Percentiles rank a stretch among this genome's conserved stretches.
Conservation (phyloP, 2,888 invertebrate genomes). For the Criorhina ranunculi region DNA sequence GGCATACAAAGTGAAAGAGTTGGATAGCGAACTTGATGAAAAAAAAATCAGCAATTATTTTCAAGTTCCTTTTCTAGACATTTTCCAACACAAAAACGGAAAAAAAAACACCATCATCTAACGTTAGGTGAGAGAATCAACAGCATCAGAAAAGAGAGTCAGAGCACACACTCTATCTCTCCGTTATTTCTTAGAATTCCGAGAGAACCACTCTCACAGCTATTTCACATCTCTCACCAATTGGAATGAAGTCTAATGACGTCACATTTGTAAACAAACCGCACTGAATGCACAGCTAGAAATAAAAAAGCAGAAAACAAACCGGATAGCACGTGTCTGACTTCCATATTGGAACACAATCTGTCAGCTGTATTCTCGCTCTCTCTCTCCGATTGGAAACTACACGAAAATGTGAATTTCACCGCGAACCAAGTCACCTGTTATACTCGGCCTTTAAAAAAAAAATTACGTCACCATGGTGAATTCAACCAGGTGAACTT, state of each 20-base stretch:
- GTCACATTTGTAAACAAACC: slow-evolving; percentile 74
- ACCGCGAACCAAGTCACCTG: slow-evolving; percentile 59
- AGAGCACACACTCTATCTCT: slow-evolving; percentile 28
- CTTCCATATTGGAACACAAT: slow-evolving; percentile 59
- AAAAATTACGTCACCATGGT: slow-evolving; percentile 63
- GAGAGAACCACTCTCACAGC: slow-evolving; percentile 42
- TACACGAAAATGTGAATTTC: slow-evolving; percentile 35
- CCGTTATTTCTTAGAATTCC: slow-evolving; percentile 58
- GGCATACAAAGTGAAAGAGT: slow-evolving; percentile 48
- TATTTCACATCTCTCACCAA: slow-evolving; percentile 29
- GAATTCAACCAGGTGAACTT: slow-evolving; percentile 47
- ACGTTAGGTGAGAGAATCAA: slow-evolving; percentile 34
- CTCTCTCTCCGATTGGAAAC: slow-evolving; percentile 60
- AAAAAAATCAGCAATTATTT: slow-evolving; percentile 18
- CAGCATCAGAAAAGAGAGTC: slow-evolving; percentile 17
- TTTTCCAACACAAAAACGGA: not conserved
- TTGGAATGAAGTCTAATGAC: slow-evolving; percentile 45
- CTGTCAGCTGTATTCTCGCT: slow-evolving; percentile 34
- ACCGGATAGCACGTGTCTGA: slow-evolving; percentile 55
- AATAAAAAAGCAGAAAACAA: slow-evolving; percentile 19
- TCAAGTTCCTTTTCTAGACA: slow-evolving; percentile 40
- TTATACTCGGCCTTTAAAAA: slow-evolving; percentile 27
- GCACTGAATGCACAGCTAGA: not conserved
- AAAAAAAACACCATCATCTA: slow-evolving; percentile 1
- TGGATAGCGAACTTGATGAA: slow-evolving; percentile 49